These are phyloP conservation scores for Holocentrus rufus DNA, from an alignment of 2,797 vertebrate species.

Conservation along the genomic window DNA sequence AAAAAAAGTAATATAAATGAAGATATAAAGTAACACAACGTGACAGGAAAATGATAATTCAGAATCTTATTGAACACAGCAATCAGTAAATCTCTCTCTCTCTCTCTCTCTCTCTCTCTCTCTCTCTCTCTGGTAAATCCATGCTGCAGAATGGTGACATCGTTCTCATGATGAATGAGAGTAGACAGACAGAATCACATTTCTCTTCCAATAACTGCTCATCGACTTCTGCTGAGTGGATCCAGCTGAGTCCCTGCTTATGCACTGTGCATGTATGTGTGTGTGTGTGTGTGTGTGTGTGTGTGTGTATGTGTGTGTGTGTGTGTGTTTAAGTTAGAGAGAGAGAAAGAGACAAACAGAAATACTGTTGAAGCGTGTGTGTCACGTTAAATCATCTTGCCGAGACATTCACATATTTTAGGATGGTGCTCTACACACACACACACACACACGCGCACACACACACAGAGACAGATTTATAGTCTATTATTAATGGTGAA, in stretches of 20 bases:
- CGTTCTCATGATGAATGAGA: slow-evolving; percentile 12
- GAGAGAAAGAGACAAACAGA: too few relatives aligned
- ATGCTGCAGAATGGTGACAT: slow-evolving; percentile 13
- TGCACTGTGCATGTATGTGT: not conserved
- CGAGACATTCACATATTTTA: slow-evolving; percentile 8
- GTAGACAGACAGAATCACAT: slow-evolving; percentile 5
- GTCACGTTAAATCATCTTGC: slow-evolving; percentile 18
- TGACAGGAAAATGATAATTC: too few relatives aligned
- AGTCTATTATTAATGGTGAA: slow-evolving; percentile 23
- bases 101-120: too few relatives aligned
- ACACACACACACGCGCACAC: not conserved
- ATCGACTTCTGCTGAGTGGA: slow-evolving; percentile 37
- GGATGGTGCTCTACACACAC: not conserved
- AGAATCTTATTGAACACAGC: too few relatives aligned
- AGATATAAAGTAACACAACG: too few relatives aligned
- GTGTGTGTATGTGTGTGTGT: too few relatives aligned
- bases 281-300: slow-evolving; percentile 1
- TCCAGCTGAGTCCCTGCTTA: slow-evolving; percentile 51
- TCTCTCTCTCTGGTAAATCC: slow-evolving; percentile 8
- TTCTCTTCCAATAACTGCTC: slow-evolving; percentile 28
- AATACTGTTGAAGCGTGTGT: not conserved
- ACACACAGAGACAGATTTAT: slow-evolving; percentile 19
- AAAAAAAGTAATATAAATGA: too few relatives aligned
- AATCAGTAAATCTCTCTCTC: too few relatives aligned
- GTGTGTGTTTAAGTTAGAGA: too few relatives aligned